phyloP scores from a whole-genome alignment of 2,888 invertebrate genomes.

The Linyphia triangularis region DNA sequence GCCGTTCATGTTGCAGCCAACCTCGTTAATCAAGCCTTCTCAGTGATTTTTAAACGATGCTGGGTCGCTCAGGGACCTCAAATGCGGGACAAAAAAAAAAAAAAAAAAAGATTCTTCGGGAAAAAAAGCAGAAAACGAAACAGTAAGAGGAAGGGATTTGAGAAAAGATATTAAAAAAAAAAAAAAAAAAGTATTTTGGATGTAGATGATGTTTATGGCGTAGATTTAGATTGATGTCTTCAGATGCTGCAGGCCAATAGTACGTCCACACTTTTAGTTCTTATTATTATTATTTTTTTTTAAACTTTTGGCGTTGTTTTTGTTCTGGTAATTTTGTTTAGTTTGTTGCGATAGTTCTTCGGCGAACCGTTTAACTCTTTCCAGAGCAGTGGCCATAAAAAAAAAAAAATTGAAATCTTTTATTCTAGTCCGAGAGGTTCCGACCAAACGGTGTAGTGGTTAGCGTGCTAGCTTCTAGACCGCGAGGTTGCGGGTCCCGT shows the following conservation, averaged over 20 bases:
- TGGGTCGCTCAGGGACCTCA: neutral
- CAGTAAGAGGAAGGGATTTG: neutral
- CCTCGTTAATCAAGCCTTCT: too few species aligned
- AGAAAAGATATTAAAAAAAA: too few species aligned
- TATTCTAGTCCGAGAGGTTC: too few species aligned
- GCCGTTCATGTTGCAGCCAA: neutral
- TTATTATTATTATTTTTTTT: neutral
- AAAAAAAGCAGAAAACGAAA: neutral
- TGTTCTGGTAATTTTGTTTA: neutral
- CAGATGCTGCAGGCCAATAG: constrained; percentile 6
- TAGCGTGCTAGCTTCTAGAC: too few species aligned
- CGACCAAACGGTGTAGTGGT: too few species aligned
- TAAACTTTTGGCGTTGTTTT: too few species aligned
- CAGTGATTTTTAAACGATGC: constrained; percentile 13
- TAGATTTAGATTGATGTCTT: constrained; percentile 50
- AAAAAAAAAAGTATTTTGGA: constrained; percentile 10
- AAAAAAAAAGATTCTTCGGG: neutral
- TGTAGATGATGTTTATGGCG: constrained; percentile 39
- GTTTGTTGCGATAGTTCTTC: neutral
- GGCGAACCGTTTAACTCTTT: too few species aligned
- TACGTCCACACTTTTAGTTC: constrained; percentile 29
- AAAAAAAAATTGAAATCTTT: too few species aligned
- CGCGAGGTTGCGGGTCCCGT: too few species aligned
- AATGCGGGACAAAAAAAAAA: neutral
- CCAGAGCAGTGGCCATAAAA: too few species aligned